A percentile compares a stretch with the other conserved stretches of the same genome.
These are phyloP conservation scores for Gambusia holbrooki DNA, from an alignment of 2,113 vertebrate genomes.

Conservation along the genomic window DNA sequence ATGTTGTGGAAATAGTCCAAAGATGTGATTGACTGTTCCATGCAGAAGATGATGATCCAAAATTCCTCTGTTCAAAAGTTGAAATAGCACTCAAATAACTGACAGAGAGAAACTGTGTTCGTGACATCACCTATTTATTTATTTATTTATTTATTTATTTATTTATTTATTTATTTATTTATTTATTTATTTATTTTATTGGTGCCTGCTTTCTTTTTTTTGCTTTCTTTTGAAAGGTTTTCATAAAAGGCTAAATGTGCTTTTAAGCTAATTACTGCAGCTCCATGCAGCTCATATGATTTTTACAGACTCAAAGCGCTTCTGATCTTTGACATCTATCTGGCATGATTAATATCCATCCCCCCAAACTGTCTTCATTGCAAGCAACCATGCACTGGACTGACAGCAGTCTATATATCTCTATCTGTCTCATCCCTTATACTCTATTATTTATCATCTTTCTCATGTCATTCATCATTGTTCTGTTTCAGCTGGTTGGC, in stretches of 20 bases:
- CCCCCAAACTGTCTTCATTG: constrained; percentile 2
- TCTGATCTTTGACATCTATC: constrained; percentile 54
- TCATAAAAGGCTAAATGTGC: constrained; percentile 35
- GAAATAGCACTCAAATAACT: constrained; percentile 25
- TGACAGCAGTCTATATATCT: background rate
- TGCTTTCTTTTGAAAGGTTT: constrained; percentile 9
- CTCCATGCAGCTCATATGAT: constrained; percentile 11
- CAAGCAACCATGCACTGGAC: background rate
- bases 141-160: background rate
- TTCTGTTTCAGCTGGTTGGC: background rate
- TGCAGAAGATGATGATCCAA: constrained; percentile 25
- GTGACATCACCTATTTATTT: constrained; percentile 7
- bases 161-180: background rate
- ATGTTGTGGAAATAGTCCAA: too few species aligned
- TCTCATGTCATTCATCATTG: background rate
- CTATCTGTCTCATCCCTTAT: background rate
- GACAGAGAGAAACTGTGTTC: background rate
- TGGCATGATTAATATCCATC: constrained; percentile 51
- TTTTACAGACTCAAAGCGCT: constrained; percentile 3
- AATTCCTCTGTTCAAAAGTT: constrained; percentile 11
- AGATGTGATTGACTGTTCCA: background rate
- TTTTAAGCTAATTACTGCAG: constrained; percentile 32
- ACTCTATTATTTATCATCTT: background rate
- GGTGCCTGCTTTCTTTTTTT: background rate
- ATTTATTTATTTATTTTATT: background rate